Conservation (phyloP, 2,797 vertebrate species). For the Sebastes ruberrimus region DNA sequence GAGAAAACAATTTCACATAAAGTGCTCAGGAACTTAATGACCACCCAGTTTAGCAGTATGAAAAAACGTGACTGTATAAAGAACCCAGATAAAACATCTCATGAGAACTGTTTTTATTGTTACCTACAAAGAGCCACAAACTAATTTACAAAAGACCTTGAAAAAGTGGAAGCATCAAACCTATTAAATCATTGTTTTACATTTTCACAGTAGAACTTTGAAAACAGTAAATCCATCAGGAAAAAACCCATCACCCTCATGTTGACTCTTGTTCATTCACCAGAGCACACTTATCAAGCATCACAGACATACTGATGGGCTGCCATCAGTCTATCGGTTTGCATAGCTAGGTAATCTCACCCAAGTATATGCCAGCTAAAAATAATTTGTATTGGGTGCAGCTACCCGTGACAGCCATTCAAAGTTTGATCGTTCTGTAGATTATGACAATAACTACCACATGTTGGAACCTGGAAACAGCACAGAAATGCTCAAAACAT, state of each 20-base stretch:
- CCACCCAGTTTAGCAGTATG: background rate
- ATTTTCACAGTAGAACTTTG: slow-evolving; percentile 56
- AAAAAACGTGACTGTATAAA: background rate
- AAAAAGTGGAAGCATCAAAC: slow-evolving; percentile 47
- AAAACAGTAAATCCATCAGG: slow-evolving; percentile 40
- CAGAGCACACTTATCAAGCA: slow-evolving; percentile 11
- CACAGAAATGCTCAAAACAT: background rate
- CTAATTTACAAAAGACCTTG: slow-evolving; percentile 44
- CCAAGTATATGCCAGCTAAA: background rate
- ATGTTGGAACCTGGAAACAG: background rate
- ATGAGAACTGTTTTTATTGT: slow-evolving; percentile 27
- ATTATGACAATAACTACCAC: background rate
- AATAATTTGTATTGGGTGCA: background rate
- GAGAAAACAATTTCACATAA: background rate
- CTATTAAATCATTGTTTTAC: slow-evolving; percentile 15
- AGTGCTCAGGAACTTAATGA: background rate
- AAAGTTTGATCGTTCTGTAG: background rate
- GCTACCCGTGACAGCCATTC: background rate
- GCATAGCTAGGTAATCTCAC: slow-evolving; percentile 50
- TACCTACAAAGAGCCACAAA: slow-evolving; percentile 38
- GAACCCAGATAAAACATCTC: background rate
- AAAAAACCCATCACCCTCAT: background rate
- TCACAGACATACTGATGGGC: slow-evolving; percentile 4
- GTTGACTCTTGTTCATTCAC: slow-evolving; percentile 9
- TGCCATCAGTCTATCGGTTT: slow-evolving; percentile 28